Percentiles rank a stretch among this genome's conserved stretches.
phyloP scores from a whole-genome alignment of 1,140 invertebrate species.

The Hypothenemus hampei region DNA sequence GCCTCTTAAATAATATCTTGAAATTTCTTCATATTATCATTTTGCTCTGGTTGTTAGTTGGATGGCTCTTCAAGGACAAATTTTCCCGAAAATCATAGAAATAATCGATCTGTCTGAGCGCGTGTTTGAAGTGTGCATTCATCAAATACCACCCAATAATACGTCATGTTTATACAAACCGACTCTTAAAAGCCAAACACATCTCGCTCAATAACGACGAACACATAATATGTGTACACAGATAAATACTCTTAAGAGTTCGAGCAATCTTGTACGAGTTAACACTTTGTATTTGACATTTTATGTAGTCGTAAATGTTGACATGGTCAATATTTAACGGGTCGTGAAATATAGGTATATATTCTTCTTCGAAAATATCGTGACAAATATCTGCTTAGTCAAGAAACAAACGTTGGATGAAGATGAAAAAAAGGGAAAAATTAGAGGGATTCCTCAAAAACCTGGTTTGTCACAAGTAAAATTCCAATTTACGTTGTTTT shows the following conservation, averaged over 20 bases:
- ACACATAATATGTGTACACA: constrained; percentile 25
- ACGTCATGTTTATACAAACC: constrained; percentile 17
- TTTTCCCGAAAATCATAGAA: too few relatives aligned
- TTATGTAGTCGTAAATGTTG: constrained; percentile 23
- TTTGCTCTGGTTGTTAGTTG: too few relatives aligned
- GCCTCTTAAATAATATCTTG: too few relatives aligned
- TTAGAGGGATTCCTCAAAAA: too few relatives aligned
- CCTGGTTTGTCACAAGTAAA: too few relatives aligned
- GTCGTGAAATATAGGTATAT: constrained; percentile 3
- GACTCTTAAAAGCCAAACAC: constrained; percentile 22
- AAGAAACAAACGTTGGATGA: constrained; percentile 2
- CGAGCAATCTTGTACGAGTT: constrained; percentile 24
- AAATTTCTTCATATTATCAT: too few relatives aligned
- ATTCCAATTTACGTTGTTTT: too few relatives aligned
- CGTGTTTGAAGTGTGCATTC: constrained; percentile 22
- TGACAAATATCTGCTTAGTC: constrained; percentile 12
- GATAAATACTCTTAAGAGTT: constrained; percentile 24
- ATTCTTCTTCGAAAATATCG: constrained; percentile 20
- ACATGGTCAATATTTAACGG: constrained; percentile 16
- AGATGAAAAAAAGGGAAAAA: too few relatives aligned
- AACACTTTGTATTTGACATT: constrained; percentile 22
- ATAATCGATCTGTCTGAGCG: too few relatives aligned
- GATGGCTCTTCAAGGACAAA: too few relatives aligned
- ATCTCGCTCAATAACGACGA: constrained; percentile 20
- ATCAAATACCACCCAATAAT: constrained; percentile 21